Conservation (phyloP, 2,888 invertebrate genomes). For the Scaptomyza flava region DNA sequence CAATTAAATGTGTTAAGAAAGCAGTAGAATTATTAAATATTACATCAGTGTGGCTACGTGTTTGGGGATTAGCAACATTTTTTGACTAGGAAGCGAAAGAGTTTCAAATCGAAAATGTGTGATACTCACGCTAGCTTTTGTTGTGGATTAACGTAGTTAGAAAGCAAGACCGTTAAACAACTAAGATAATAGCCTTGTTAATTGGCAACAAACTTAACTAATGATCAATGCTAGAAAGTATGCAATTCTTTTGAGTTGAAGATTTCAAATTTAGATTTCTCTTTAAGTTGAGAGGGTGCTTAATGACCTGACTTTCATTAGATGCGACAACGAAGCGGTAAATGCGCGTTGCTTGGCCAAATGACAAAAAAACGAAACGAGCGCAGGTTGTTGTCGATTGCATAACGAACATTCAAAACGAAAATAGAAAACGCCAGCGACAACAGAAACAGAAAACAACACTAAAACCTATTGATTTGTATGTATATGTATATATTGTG, state of each 20-base stretch:
- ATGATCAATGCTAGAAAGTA: constrained; percentile 3
- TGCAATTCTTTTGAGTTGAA: constrained; percentile 39
- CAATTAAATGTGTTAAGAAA: constrained; percentile 62
- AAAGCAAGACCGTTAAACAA: constrained; percentile 44
- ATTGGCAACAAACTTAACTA: constrained; percentile 7
- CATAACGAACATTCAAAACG: constrained; percentile 70
- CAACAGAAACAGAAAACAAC: constrained; percentile 21
- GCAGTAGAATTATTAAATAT: constrained; percentile 49
- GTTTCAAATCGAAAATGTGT: constrained; percentile 30
- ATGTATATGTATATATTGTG: constrained; percentile 36
- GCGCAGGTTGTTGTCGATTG: constrained; percentile 48
- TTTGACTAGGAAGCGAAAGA: constrained; percentile 63
- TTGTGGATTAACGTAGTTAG: constrained; percentile 43
- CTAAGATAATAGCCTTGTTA: constrained; percentile 17
- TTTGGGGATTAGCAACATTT: constrained; percentile 14
- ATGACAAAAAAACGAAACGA: constrained; percentile 57
- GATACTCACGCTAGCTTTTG: constrained; percentile 51
- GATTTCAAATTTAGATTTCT: constrained; percentile 35
- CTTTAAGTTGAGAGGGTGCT: constrained; percentile 32
- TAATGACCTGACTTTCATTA: constrained; percentile 50
- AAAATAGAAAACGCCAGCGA: constrained; percentile 66
- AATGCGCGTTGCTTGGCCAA: constrained; percentile 62
- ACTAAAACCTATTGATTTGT: constrained; percentile 44
- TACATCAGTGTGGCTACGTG: constrained; percentile 63
- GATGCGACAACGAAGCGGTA: constrained; percentile 44